These are phyloP conservation scores for Limnephilus lunatus DNA, from an alignment of 2,888 invertebrate species.

Conservation along the genomic window DNA sequence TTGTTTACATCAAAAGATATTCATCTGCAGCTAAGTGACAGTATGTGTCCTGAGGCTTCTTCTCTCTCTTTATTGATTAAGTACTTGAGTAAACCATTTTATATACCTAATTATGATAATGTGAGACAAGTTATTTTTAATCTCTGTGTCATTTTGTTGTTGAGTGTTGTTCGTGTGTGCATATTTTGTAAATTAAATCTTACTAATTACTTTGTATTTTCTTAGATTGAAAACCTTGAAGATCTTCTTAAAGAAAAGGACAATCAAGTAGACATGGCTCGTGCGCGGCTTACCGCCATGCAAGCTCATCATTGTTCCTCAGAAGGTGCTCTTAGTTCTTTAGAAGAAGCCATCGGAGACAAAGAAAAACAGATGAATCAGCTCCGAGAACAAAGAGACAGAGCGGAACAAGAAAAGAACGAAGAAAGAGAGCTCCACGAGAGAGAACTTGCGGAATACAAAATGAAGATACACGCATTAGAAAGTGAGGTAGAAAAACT, in stretches of 20 bases:
- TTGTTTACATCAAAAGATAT: not conserved
- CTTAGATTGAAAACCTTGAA: constrained; percentile 97
- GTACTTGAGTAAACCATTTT: not conserved
- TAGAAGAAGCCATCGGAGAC: constrained; percentile 97
- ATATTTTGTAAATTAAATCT: constrained; percentile 54
- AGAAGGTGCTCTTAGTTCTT: constrained; percentile 93
- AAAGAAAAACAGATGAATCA: constrained; percentile 98
- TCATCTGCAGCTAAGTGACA: not conserved
- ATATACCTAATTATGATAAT: not conserved
- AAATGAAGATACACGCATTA: constrained; percentile 93
- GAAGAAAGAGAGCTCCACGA: constrained; percentile 97
- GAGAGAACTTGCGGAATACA: constrained; percentile 95
- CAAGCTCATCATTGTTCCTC: constrained; percentile 96
- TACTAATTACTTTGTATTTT: constrained; percentile 57
- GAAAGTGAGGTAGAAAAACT: constrained; percentile 95
- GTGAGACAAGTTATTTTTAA: not conserved
- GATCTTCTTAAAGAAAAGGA: constrained; percentile 98
- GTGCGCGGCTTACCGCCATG: constrained; percentile 93
- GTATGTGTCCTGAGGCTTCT: not conserved
- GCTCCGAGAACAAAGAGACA: constrained; percentile 94
- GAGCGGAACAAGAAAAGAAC: constrained; percentile 96
- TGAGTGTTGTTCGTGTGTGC: constrained; percentile 17
- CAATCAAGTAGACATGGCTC: constrained; percentile 96
- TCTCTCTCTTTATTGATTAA: not conserved
- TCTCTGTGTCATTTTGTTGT: not conserved